Percentiles rank a stretch among this genome's conserved stretches.
Evolutionary conservation across 2,888 invertebrate species (phyloP).

Genomic region (Mylabris sibirica): DNA sequence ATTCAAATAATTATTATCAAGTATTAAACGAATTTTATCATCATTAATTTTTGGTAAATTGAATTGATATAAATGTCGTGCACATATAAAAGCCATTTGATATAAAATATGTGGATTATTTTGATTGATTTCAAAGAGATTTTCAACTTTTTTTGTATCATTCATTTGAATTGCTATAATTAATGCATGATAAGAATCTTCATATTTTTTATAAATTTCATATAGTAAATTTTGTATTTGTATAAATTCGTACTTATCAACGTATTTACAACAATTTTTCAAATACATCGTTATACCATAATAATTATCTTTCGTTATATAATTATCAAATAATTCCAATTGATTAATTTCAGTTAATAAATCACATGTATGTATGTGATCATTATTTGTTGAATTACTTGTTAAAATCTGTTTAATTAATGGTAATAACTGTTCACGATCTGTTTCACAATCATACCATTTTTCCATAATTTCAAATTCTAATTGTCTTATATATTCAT

Average conservation of each 20-base stretch:
- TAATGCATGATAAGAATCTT: constrained; percentile 88
- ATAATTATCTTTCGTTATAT: constrained; percentile 89
- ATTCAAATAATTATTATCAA: constrained; percentile 93
- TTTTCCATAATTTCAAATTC: constrained; percentile 89
- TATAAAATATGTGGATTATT: constrained; percentile 69
- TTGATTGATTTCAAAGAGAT: constrained; percentile 70
- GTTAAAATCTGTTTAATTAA: constrained; percentile 88
- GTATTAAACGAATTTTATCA: constrained; percentile 87
- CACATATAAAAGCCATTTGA: constrained; percentile 96
- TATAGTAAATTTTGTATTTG: constrained; percentile 76
- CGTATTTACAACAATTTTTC: constrained; percentile 88
- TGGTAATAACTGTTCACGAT: constrained; percentile 70
- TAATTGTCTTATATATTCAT: constrained; percentile 96
- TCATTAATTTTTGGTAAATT: constrained; percentile 73
- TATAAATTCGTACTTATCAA: constrained; percentile 92
- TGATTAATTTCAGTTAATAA: constrained; percentile 96
- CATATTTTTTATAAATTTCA: constrained; percentile 85
- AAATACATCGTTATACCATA: constrained; percentile 93
- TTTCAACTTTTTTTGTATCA: constrained; percentile 78
- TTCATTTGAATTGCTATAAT: constrained; percentile 92
- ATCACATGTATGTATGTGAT: constrained; percentile 99
- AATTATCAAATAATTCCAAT: constrained; percentile 66
- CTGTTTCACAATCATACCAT: constrained; percentile 68
- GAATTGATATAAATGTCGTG: constrained; percentile 90
- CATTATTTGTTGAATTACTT: constrained; percentile 97